Percentiles rank a stretch among this genome's conserved stretches.
Evolutionary conservation across 2,888 invertebrate genomes (phyloP).

Genomic region (Drosophila putrida): DNA sequence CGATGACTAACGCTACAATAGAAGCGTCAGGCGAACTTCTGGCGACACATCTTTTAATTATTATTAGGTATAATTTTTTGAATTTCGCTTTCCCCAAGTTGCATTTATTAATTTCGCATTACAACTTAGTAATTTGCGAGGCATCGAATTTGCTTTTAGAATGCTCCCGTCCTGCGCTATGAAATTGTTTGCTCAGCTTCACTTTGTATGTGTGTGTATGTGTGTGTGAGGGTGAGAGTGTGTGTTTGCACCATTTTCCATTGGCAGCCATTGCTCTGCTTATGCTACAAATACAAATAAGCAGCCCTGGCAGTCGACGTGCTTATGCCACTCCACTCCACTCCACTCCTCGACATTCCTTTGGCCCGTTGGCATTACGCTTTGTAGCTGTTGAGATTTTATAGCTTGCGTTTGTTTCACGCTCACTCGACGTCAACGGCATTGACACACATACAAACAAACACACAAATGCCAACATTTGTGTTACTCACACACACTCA

Average conservation of each 20-base stretch:
- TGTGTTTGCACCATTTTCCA: conserved; percentile 46
- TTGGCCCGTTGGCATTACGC: conserved; percentile 46
- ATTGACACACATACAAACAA: conserved; percentile 75
- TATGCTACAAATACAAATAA: conserved; percentile 67
- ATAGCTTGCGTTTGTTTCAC: conserved; percentile 81
- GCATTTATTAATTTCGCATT: conserved; percentile 43
- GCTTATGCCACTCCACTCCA: background rate
- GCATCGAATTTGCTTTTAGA: conserved; percentile 28
- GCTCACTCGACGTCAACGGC: conserved; percentile 81
- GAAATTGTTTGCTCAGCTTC: conserved; percentile 70
- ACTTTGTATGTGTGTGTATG: conserved; percentile 11
- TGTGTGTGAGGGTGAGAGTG: conserved; percentile 16
- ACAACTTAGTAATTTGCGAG: conserved; percentile 21
- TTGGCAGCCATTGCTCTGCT: conserved; percentile 55
- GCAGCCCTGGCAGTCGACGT: conserved; percentile 36
- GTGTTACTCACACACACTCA: conserved; percentile 40
- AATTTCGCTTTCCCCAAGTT: conserved; percentile 12
- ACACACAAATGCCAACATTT: conserved; percentile 27
- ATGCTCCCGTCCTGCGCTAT: conserved; percentile 44
- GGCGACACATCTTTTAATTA: conserved; percentile 1
- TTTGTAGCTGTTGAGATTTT: conserved; percentile 79
- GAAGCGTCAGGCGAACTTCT: background rate
- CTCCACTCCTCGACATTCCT: conserved; percentile 11
- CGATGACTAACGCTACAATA: too few species aligned
- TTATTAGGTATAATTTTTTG: conserved; percentile 5